Evolutionary conservation across 1,140 invertebrate species (phyloP).

Genomic region (Bursaphelenchus mucronatus): DNA sequence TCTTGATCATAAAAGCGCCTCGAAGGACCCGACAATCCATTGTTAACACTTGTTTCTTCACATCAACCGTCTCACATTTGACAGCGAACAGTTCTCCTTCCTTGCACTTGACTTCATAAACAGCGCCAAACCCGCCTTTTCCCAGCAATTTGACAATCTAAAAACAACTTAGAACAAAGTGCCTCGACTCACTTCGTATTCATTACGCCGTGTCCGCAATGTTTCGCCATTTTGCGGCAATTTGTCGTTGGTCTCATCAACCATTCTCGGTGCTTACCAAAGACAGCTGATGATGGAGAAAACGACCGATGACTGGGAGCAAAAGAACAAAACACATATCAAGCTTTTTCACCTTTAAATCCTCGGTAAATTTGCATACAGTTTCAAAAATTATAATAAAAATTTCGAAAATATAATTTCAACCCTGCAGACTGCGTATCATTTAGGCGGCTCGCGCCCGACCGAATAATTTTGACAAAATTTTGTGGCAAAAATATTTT

Average conservation of each 20-base stretch:
- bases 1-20: constrained; percentile 22
- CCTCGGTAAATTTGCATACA: neutral
- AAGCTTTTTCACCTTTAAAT: neutral
- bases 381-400: neutral
- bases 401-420: too few relatives aligned
- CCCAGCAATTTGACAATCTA: constrained; percentile 25
- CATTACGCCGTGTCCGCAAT: constrained; percentile 8
- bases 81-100: constrained; percentile 16
- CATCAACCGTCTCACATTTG: constrained; percentile 25
- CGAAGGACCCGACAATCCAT: constrained; percentile 33
- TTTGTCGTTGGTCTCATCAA: constrained; percentile 14
- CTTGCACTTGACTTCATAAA: constrained; percentile 24
- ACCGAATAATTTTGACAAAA: too few relatives aligned
- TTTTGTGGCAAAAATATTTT: too few relatives aligned
- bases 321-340: neutral
- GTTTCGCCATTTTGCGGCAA: constrained; percentile 21
- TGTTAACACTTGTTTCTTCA: constrained; percentile 27
- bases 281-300: neutral
- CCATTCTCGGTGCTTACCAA: neutral
- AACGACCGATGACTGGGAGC: neutral
- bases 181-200: constrained; percentile 20
- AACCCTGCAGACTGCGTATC: too few relatives aligned
- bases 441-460: too few relatives aligned
- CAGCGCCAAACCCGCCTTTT: constrained; percentile 27
- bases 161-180: constrained; percentile 2